These are phyloP conservation scores for Sardina pilchardus DNA, from an alignment of 2,113 vertebrate genomes.

Conservation along the genomic window DNA sequence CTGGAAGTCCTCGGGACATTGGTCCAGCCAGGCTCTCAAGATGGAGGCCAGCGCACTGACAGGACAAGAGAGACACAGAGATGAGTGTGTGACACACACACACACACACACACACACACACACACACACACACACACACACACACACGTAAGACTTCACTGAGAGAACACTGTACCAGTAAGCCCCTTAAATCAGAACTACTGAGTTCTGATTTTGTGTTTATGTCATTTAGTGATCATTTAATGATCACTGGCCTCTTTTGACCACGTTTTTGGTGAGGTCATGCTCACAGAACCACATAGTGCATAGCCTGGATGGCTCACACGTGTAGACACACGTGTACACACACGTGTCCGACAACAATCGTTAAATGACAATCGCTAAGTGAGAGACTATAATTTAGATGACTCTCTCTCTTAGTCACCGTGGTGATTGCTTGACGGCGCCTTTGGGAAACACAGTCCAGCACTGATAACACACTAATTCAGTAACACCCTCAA, in stretches of 20 bases:
- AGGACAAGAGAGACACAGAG: slow-evolving; percentile 24
- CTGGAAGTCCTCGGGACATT: slow-evolving; percentile 91
- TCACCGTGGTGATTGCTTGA: not conserved
- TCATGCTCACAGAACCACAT: not conserved
- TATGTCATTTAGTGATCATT: too few relatives aligned
- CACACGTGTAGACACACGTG: too few relatives aligned
- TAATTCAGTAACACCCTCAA: not conserved
- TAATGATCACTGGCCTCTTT: too few relatives aligned
- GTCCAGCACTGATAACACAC: not conserved
- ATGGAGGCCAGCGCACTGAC: slow-evolving; percentile 85
- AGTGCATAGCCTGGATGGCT: too few relatives aligned
- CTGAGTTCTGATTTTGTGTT: too few relatives aligned
- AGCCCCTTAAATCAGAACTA: not conserved
- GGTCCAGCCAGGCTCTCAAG: slow-evolving; percentile 89
- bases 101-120: not conserved
- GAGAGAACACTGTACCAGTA: not conserved
- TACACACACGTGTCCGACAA: too few relatives aligned
- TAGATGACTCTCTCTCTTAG: not conserved
- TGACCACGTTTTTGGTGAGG: too few relatives aligned
- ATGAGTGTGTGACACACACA: not conserved
- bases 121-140: not conserved
- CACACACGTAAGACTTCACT: not conserved
- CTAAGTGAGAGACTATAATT: not conserved
- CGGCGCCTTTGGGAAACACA: not conserved
- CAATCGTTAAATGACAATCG: not conserved